Percentiles rank a stretch among this genome's conserved stretches.
phyloP scores from a whole-genome alignment of 2,113 vertebrate genomes.

The Xenotilapia leptura region DNA sequence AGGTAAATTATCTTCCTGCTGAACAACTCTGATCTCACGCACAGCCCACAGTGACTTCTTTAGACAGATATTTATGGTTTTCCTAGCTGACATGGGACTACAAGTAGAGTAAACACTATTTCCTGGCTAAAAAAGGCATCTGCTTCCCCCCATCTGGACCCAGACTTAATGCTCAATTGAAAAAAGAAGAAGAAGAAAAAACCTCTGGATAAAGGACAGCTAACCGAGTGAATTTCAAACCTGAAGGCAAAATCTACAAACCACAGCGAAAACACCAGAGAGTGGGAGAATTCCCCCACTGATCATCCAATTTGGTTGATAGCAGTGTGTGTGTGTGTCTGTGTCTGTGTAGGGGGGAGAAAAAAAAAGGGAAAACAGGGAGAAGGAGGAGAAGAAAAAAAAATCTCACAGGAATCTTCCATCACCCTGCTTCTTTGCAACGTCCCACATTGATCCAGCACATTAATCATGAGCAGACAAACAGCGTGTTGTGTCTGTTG shows the following conservation, averaged over 20 bases:
- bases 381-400: background rate
- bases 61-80: background rate
- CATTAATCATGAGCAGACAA: slow-evolving; percentile 70
- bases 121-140: background rate
- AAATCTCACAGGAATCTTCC: slow-evolving; percentile 56
- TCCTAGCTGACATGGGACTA: background rate
- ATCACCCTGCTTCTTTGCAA: slow-evolving; percentile 36
- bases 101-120: slow-evolving; percentile 19
- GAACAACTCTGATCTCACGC: background rate
- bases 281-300: slow-evolving; percentile 57
- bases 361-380: background rate
- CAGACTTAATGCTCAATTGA: slow-evolving; percentile 30
- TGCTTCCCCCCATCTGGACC: background rate
- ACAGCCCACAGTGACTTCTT: background rate
- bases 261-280: slow-evolving; percentile 45
- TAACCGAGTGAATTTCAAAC: slow-evolving; percentile 60
- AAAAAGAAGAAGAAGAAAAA: background rate
- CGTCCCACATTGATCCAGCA: slow-evolving; percentile 48
- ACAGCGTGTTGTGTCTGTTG: slow-evolving; percentile 69
- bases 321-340: slow-evolving; percentile 12
- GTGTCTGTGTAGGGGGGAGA: background rate
- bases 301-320: slow-evolving; percentile 70
- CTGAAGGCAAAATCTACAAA: slow-evolving; percentile 70
- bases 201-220: slow-evolving; percentile 38
- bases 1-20: background rate